A percentile compares a stretch with the other conserved stretches of the same genome.
Evolutionary conservation across 1,140 invertebrate species (phyloP).

Genomic region (Brachionus sp.): DNA sequence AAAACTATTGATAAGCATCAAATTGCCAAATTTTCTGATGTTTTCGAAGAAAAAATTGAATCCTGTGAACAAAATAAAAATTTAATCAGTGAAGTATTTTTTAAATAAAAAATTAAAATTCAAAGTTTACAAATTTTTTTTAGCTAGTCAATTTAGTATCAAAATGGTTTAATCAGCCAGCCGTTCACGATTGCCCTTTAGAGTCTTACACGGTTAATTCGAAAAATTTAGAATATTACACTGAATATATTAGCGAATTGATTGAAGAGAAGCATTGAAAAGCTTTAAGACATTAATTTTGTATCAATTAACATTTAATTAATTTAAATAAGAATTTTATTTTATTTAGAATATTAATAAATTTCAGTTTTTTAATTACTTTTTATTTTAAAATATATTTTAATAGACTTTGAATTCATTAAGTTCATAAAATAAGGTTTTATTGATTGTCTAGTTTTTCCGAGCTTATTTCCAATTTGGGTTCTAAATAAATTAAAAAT

Average conservation of each 20-base stretch:
- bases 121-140: neutral
- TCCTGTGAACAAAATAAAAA: neutral
- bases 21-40: neutral
- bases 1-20: neutral
- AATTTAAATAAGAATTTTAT: neutral
- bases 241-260: neutral
- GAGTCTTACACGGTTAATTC: neutral
- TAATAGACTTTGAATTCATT: neutral
- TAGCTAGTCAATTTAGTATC: neutral
- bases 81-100: neutral
- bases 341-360: neutral
- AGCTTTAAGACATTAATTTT: neutral
- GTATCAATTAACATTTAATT: neutral
- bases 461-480: neutral
- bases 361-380: neutral
- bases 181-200: neutral
- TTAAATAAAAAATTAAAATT: neutral
- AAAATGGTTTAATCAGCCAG: neutral
- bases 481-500: neutral
- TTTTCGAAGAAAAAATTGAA: neutral
- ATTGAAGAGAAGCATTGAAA: neutral
- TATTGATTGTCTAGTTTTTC: conserved; percentile 29
- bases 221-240: conserved; percentile 28
- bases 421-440: neutral
- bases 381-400: neutral